These are phyloP conservation scores for Mimas tiliae DNA, from an alignment of 2,888 invertebrate species.

Conservation along the genomic window DNA sequence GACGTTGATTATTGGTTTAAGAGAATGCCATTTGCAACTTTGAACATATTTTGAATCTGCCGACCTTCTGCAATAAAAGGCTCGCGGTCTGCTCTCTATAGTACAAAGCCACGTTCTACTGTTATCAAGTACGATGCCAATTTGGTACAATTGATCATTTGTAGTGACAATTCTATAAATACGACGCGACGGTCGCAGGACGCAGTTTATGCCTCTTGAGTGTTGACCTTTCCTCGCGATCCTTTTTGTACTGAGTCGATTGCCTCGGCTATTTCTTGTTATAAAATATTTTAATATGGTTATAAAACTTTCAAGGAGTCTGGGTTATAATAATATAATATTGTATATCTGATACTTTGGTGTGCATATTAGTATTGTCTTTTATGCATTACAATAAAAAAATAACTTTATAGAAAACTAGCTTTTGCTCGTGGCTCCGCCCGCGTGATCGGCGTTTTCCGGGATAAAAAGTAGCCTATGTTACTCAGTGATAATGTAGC, in stretches of 20 bases:
- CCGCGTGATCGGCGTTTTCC: too few relatives aligned
- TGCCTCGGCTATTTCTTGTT: not conserved
- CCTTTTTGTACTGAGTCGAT: conserved; percentile 8
- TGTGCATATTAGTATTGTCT: too few relatives aligned
- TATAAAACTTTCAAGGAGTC: not conserved
- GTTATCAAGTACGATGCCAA: conserved; percentile 6
- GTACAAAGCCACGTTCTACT: not conserved
- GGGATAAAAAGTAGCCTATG: too few relatives aligned
- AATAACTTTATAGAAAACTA: too few relatives aligned
- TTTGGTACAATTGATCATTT: conserved; percentile 37
- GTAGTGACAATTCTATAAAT: conserved; percentile 45
- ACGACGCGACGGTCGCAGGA: conserved; percentile 20
- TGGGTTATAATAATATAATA: not conserved
- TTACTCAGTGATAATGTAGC: too few relatives aligned
- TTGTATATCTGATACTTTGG: too few relatives aligned
- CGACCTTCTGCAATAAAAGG: too few relatives aligned
- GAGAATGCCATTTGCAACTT: too few relatives aligned
- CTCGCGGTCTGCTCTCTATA: not conserved
- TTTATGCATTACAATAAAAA: too few relatives aligned
- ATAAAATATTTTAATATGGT: not conserved
- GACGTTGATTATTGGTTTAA: too few relatives aligned
- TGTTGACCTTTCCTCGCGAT: conserved; percentile 10
- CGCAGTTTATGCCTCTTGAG: conserved; percentile 16
- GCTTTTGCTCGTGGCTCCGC: too few relatives aligned
- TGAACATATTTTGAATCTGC: too few relatives aligned